These are phyloP conservation scores for Takifugu rubripes DNA, from an alignment of 2,797 vertebrate species.

Conservation along the genomic window DNA sequence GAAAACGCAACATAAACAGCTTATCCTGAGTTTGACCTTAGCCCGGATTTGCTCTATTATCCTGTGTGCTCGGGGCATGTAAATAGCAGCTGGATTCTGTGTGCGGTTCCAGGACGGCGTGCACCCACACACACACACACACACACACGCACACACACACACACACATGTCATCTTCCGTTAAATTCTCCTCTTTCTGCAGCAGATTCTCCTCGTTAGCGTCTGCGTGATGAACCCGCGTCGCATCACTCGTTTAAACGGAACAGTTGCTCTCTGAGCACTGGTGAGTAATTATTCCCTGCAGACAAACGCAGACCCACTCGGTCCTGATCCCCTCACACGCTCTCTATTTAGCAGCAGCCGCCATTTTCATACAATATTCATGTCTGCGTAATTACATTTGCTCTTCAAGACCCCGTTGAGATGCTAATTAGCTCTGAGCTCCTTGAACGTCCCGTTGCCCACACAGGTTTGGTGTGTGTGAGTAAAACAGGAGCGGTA, in stretches of 20 bases:
- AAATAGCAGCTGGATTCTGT: slow-evolving; percentile 21
- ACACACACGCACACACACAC: slow-evolving; percentile 1
- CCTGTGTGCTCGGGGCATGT: slow-evolving; percentile 7
- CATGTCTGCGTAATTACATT: slow-evolving; percentile 47
- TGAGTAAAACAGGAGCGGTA: not conserved
- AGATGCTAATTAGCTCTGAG: slow-evolving; percentile 37
- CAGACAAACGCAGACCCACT: slow-evolving; percentile 30
- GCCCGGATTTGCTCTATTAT: slow-evolving; percentile 12
- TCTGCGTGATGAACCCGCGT: slow-evolving; percentile 16
- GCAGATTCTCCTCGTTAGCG: slow-evolving; percentile 34
- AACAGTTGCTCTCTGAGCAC: slow-evolving; percentile 29
- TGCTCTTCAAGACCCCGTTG: slow-evolving; percentile 42
- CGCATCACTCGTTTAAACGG: slow-evolving; percentile 25
- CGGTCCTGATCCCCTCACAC: slow-evolving; percentile 20
- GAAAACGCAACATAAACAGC: slow-evolving; percentile 17
- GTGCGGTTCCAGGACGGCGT: not conserved
- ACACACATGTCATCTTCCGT: not conserved
- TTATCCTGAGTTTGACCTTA: slow-evolving; percentile 30
- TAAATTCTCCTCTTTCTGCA: slow-evolving; percentile 13
- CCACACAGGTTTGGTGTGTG: not conserved
- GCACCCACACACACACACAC: not conserved
- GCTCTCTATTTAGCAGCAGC: slow-evolving; percentile 32
- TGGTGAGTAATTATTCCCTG: slow-evolving; percentile 39
- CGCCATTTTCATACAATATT: slow-evolving; percentile 47
- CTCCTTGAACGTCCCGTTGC: not conserved